Base-by-base conservation (phyloP, 2,888 invertebrate species). In the Stenodema calcarata region DNA sequence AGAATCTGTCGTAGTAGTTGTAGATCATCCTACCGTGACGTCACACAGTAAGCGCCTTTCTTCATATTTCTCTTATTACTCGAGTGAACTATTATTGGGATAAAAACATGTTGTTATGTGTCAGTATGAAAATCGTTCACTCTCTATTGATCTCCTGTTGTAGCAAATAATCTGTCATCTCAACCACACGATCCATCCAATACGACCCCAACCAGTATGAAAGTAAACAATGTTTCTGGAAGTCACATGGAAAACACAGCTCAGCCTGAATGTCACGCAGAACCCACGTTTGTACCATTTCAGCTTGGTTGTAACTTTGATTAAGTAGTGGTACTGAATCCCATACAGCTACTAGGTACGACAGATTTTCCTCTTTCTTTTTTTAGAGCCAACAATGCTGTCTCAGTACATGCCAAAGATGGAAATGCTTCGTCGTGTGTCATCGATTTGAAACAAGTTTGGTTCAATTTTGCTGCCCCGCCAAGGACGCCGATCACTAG, bases 401-500 rank as follows among this genome's bases (percentile, higher is more conserved):
- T 89, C 2, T 88, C 87, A n/a, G 83, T 89, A 9, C 89, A 87
- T 30, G 88, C 87, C 2, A 89, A 89, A 42, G 94, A 94, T 75
- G 95, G 95, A 42, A 96, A 96, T 90, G 95, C 95, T 0, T 95
- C 97, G 0, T 97, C 97, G 0, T 97, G 97, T 90, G 94, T 96
- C 0, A 95, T 98, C 84, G 96, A 98, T 90, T 92, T 99, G 86
- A 96, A 96, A 91, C 94, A 96, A 0, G 96, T 98, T 73, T 99
- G 98, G 98, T 97, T 99, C 90, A 98, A 98, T 91, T 99, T 99
- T 92, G 98, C 99, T 6, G 98, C 99, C 0, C 98, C 99, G 0
- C 98, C 98, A 0, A 94, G 97, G 88, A 96, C 97, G 0, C 97
- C 98, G 0, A 98, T 98, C 78, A 98, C 98, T 0, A 94, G 96